A percentile compares a stretch with the other conserved stretches of the same genome.
phyloP scores from a whole-genome alignment of 2,888 invertebrate species.

The Pediacus dermestoides region DNA sequence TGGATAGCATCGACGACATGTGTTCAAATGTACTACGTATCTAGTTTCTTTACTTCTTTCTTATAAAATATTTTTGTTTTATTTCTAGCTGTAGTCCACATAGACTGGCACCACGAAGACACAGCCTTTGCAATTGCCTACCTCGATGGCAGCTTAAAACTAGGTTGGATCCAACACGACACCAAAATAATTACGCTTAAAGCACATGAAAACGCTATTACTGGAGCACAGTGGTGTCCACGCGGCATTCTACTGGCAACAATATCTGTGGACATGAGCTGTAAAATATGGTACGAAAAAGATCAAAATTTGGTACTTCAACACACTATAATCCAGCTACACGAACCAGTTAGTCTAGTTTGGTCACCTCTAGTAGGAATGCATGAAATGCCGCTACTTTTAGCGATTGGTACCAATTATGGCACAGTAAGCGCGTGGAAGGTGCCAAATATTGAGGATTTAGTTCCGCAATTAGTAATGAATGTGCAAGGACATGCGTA shows the following conservation, averaged over 20 bases:
- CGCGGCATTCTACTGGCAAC: constrained; percentile 53
- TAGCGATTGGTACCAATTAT: constrained; percentile 55
- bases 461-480: constrained; percentile 43
- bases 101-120: constrained; percentile 57
- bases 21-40: too few relatives aligned
- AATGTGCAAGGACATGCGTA: constrained; percentile 55
- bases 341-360: constrained; percentile 50
- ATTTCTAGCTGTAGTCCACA: constrained; percentile 53
- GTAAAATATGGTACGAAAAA: constrained; percentile 51
- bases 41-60: too few relatives aligned
- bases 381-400: constrained; percentile 40
- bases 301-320: constrained; percentile 48
- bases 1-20: too few relatives aligned
- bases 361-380: constrained; percentile 56
- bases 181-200: constrained; percentile 41
- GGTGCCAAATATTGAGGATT: constrained; percentile 38
- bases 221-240: constrained; percentile 53
- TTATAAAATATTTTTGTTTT: constrained; percentile 9
- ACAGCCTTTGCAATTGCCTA: constrained; percentile 56
- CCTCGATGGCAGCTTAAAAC: constrained; percentile 53
- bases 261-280: constrained; percentile 50
- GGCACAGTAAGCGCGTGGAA: constrained; percentile 54
- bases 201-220: constrained; percentile 49
- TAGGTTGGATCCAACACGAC: constrained; percentile 46
- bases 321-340: constrained; percentile 49